phyloP scores from a whole-genome alignment of 2,888 invertebrate genomes.

The Calameuta pallipes region DNA sequence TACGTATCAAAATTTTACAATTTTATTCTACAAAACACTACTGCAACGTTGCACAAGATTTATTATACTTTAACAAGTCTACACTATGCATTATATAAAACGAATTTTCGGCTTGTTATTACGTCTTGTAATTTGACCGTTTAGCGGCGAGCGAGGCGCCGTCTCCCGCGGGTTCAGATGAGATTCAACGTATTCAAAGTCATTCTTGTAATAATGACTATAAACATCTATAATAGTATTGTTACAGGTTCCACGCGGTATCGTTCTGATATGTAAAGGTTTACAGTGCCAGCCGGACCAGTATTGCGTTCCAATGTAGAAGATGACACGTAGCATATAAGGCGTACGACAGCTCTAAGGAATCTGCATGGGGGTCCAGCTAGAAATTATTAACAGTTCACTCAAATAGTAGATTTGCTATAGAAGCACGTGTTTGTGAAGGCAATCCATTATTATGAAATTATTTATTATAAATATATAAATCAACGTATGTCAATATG shows the following conservation, averaged over 20 bases:
- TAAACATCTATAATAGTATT: slow-evolving; percentile 47
- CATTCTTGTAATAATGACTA: slow-evolving; percentile 58
- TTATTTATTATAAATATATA: not conserved
- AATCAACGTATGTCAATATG: not conserved
- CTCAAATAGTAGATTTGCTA: not conserved
- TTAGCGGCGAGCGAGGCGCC: slow-evolving; percentile 43
- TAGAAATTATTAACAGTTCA: not conserved
- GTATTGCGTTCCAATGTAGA: not conserved
- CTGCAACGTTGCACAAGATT: not conserved
- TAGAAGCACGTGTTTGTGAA: not conserved
- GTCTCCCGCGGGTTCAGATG: slow-evolving; percentile 56
- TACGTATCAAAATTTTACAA: not conserved
- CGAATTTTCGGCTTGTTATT: slow-evolving; percentile 29
- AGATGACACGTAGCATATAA: not conserved
- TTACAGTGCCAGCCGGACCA: not conserved
- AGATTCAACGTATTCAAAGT: slow-evolving; percentile 57
- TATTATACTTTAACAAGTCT: not conserved
- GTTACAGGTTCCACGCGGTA: slow-evolving; percentile 23
- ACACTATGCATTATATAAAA: not conserved
- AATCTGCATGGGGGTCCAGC: not conserved
- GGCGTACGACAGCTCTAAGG: not conserved
- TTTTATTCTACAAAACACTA: not conserved
- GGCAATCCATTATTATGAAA: not conserved
- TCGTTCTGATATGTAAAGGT: not conserved
- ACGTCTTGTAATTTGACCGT: slow-evolving; percentile 56